Evolutionary conservation across 2,113 vertebrate species (phyloP), one percentile per base, ranked within the genome.

Genomic region (Tyto alba): DNA sequence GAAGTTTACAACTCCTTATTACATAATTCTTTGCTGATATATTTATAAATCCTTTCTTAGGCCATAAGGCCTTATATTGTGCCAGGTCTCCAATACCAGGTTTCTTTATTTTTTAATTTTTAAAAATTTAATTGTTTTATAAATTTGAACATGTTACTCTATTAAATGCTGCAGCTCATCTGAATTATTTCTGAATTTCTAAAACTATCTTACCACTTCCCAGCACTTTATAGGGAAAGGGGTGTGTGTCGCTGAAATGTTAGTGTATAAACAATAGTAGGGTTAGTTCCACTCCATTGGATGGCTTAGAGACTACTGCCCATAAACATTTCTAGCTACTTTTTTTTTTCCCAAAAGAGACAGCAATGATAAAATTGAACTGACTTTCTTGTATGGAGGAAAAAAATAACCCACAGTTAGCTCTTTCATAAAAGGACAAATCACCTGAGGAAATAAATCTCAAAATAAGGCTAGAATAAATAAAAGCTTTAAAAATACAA

Each of bases 31-130:
- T 78, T 71, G 9, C 17, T 56, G 66, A 64, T 19, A 30, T 19
- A 30, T n/a, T 76, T 59, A 16, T 53, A 80, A 59, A 79, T 76
- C 15, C 13, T 25, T 60, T 95, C 38, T 76, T 66, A 73, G 15
- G 25, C 5, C 9, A 29, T 56, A 84, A 64, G 12, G 6, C 6
- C 11, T 78, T 72, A 41, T 13, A 20, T 32, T 62, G 5, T 69
- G 14, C 47, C 34, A 38, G 13, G 19, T 36, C 27, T 36, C 17
- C 6, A 4, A 59, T 16, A 59, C 0, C 6, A 66, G 2, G 0
- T 59, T 73, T 41, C 60, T 52, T 52, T 15, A 18, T 55, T 57
- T 75, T 74, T 88, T 80, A 8, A 71, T 47, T 47, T 47, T 47
- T 45, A 20, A n/a, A n/a, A n/a, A n/a, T 47, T 47, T 21, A 47